Evolutionary conservation across 2,888 invertebrate genomes (phyloP).

Genomic region (Exocentrus adspersus): DNA sequence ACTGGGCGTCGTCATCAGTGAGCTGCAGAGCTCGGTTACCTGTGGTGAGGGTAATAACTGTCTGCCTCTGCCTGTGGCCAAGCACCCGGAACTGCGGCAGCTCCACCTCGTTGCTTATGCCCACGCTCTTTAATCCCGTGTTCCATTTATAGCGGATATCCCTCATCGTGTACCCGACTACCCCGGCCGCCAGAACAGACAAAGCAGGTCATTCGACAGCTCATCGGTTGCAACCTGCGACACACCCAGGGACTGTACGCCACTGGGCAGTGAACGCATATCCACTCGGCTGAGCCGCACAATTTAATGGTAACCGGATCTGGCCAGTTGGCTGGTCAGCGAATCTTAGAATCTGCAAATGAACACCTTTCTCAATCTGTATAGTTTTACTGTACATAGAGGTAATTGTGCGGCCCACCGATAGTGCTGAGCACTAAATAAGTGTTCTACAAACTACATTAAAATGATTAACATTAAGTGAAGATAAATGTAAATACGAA

Average conservation of each 20-base stretch:
- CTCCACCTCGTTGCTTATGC: slow-evolving; percentile 95
- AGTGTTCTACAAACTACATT: slow-evolving; percentile 37
- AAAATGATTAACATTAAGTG: slow-evolving; percentile 26
- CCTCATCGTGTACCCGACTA: slow-evolving; percentile 97
- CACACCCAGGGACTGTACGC: slow-evolving; percentile 17
- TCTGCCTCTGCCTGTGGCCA: slow-evolving; percentile 94
- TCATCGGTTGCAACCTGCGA: slow-evolving; percentile 41
- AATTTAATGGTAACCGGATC: slow-evolving; percentile 1
- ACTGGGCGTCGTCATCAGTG: slow-evolving; percentile 16
- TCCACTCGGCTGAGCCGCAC: slow-evolving; percentile 15
- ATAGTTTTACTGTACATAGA: no score
- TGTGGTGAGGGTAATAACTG: slow-evolving; percentile 95
- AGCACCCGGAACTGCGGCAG: slow-evolving; percentile 97
- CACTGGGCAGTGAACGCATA: slow-evolving; percentile 22
- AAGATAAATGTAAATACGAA: slow-evolving; percentile 34
- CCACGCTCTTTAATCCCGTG: slow-evolving; percentile 91
- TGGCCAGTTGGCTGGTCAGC: no score
- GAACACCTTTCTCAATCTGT: not conserved
- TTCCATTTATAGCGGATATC: slow-evolving; percentile 98
- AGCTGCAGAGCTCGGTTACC: slow-evolving; percentile 72
- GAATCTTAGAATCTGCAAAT: not conserved
- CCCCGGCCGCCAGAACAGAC: slow-evolving; percentile 64
- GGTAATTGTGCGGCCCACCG: slow-evolving; percentile 22
- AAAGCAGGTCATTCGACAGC: slow-evolving; percentile 63
- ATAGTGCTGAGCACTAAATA: slow-evolving; percentile 35